Base-by-base conservation (phyloP, 1,140 invertebrate genomes). In the Drosophila kurseongensis region DNA sequence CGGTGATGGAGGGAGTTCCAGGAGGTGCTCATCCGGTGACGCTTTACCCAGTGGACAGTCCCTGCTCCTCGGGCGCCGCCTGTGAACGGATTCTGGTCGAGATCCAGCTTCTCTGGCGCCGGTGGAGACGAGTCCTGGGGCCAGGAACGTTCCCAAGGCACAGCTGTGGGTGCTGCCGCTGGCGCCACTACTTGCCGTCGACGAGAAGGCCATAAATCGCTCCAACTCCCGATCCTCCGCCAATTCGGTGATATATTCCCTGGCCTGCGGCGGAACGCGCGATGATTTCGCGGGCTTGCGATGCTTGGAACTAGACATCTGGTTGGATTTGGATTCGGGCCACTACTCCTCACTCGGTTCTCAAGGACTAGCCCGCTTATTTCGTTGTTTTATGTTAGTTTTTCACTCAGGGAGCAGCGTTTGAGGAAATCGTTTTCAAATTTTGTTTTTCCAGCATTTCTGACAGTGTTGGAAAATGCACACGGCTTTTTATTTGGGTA, bases 161-260 rank as follows among this genome's bases (percentile, higher is more conserved):
- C 71, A 74, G 13, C 51, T 75, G 68, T 74, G 51, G 3, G 50
- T 40, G 41, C 73, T 76, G 29, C 73, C 54, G 7, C 65, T 71
- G 8, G 65, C 66, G 0, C 58, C 72, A 14, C 73, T 76, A 42
- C 73, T 76, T 0, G 73, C 61, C 6, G 73, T 76, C 9, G 75
- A 77, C 0, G 75, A 77, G 4, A 77, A 29, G 14, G 62, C 74
- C 75, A 77, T 77, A n/a, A 60, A 77, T 10, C 75, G 74, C n/a
- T 77, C 75, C 35, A 77, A 38, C 5, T 77, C 75, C 16, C 75
- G 75, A 45, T 77, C 75, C 16, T 50, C 63, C 10, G 75, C 75
- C 50, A 77, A 23, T 18, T 77, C 42, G 7, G 55, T n/a, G 9
- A 77, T 55, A n/a, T 77, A 77, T 29, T 77, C 63, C 27, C 63